A percentile compares a stretch with the other conserved stretches of the same genome.
phyloP scores from a whole-genome alignment of 92 coral and sea anemone species.

The Meandrina meandrites region DNA sequence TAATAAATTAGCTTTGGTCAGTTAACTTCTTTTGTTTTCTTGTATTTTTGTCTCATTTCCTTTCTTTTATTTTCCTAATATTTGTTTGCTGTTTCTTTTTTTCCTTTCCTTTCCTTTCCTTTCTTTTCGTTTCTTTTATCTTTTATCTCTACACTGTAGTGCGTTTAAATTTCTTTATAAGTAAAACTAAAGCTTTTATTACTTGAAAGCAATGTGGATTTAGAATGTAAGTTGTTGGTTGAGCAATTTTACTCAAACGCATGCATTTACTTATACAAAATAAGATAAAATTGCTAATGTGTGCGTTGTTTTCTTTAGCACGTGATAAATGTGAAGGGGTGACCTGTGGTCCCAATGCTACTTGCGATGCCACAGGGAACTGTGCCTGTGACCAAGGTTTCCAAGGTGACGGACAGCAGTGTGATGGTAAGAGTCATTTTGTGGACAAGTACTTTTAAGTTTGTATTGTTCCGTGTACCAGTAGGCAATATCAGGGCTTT shows the following conservation, averaged over 20 bases:
- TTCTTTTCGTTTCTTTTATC: too few species aligned
- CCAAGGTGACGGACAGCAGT: slow-evolving; percentile 71
- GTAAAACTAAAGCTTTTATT: too few species aligned
- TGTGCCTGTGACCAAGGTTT: slow-evolving; percentile 80
- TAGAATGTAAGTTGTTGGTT: not conserved
- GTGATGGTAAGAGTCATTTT: slow-evolving; percentile 54
- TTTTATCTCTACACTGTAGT: too few species aligned
- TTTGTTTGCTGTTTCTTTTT: too few species aligned
- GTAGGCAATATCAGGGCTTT: too few species aligned
- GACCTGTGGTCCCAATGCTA: slow-evolving; percentile 72
- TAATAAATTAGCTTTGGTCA: too few species aligned
- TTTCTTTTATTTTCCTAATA: too few species aligned
- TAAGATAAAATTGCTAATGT: not conserved
- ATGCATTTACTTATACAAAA: not conserved
- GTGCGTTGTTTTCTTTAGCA: not conserved
- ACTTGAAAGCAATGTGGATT: too few species aligned
- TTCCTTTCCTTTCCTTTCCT: too few species aligned
- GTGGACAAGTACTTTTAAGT: not conserved
- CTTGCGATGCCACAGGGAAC: slow-evolving; percentile 57
- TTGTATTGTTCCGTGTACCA: too few species aligned
- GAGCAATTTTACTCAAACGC: not conserved
- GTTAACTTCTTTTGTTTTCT: not conserved
- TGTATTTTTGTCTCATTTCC: not conserved
- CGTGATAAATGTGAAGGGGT: slow-evolving; percentile 65
- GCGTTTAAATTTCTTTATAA: too few species aligned